Evolutionary conservation across 1,140 invertebrate genomes (phyloP).

Genomic region (Dendrolimus kikuchii): DNA sequence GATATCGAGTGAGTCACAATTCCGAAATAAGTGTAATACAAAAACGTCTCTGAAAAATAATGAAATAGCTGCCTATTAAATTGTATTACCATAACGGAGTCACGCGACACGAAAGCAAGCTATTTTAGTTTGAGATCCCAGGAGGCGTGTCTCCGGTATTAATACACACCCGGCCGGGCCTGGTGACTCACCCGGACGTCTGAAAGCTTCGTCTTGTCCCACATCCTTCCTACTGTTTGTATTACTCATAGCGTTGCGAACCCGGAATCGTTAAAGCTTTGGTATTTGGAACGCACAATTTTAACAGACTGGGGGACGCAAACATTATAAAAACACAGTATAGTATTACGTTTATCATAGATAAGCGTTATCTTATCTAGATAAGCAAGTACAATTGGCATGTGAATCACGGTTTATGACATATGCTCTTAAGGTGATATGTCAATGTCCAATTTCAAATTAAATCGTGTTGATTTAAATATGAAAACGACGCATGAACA

Average conservation of each 20-base stretch:
- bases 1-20: slow-evolving; percentile 13
- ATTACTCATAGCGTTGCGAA: slow-evolving; percentile 58
- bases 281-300: slow-evolving; percentile 9
- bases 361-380: no score
- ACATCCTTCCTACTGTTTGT: slow-evolving; percentile 55
- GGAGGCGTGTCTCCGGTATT: slow-evolving; percentile 66
- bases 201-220: slow-evolving; percentile 60
- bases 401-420: no score
- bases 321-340: no score
- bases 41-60: slow-evolving; percentile 12
- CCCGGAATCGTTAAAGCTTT: slow-evolving; percentile 44
- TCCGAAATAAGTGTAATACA: slow-evolving; percentile 8
- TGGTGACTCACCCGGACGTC: slow-evolving; percentile 55
- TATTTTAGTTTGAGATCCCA: slow-evolving; percentile 58
- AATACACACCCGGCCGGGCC: slow-evolving; percentile 41
- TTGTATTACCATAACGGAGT: slow-evolving; percentile 29
- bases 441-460: no score
- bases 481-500: no score
- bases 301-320: no score
- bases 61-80: slow-evolving; percentile 22
- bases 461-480: no score
- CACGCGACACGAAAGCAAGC: slow-evolving; percentile 53
- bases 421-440: no score
- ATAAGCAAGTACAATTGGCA: no score
- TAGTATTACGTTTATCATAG: no score